Base-by-base conservation (phyloP, 1,140 invertebrate genomes). In the Mycetomoellerius zeteki region DNA sequence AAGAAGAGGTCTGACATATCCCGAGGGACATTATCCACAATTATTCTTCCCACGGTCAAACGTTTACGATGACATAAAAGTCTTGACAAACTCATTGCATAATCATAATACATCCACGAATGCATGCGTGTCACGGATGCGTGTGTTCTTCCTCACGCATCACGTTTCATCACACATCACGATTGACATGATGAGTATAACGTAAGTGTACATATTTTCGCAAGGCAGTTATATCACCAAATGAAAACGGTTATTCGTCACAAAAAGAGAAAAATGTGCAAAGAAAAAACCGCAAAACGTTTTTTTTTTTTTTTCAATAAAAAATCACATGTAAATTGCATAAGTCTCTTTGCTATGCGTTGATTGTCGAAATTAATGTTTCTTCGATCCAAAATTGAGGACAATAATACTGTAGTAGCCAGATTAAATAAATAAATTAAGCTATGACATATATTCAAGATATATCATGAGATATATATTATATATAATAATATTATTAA, bases 41-140 rank as follows among this genome's bases (percentile, higher is more conserved):
- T 80, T 69, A 69, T 69, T 54, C 27, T 81, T 81, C 47, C 37
- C 76, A 64, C 65, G 58, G 37, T 69, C 30, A 37, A 82, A 37
- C 37, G 47, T 58, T 84, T 62, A 43, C 86, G 69, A 88, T 65
- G 86, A 54, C 58, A 58, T 43, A 54, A 62, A 86, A 47, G 60
- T 50, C 30, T 27, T 30, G 50, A 78, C 50, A 54, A 78, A 33
- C 76, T 64, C 50, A 56, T 76, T 75, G 65, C 50, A 80, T 75
- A 85, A 85, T 50, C 1, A 43, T 76, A n/a, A 80, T 52, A 73
- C 77, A 73, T 80, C 69, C 50, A 19, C 43, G 16, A 37, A 37
- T 88, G 82, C 76, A 73, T 60, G 52, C 27, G 12, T 47, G 43
- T 67, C 16, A 58, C 78, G 37, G 12, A 30, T 19, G 24, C 54